Percentiles rank a stretch among this genome's conserved stretches.
Conservation (phyloP, 1,140 invertebrate genomes). For the Anoplophora glabripennis region DNA sequence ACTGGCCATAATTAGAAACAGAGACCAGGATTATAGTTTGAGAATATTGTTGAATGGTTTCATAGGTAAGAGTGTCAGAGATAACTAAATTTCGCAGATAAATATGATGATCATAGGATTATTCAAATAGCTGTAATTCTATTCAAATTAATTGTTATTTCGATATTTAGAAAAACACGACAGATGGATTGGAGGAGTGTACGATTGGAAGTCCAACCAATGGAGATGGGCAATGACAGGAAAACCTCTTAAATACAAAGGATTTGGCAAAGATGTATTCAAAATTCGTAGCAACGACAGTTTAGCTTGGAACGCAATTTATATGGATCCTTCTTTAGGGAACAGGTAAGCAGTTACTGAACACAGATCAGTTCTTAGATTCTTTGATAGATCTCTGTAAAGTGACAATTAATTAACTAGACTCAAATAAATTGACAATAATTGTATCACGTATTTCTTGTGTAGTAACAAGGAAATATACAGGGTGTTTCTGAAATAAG, state of each 20-base stretch:
- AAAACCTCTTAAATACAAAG: constrained; percentile 39
- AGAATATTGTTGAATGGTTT: constrained; percentile 61
- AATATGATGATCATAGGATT: no score
- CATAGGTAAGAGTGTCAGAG: constrained; percentile 3
- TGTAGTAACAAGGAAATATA: no score
- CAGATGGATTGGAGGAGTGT: constrained; percentile 74
- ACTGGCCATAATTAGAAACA: constrained; percentile 63
- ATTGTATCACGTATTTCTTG: no score
- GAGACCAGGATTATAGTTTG: constrained; percentile 66
- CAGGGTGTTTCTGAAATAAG: no score
- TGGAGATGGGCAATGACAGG: constrained; percentile 73
- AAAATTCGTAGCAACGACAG: constrained; percentile 10
- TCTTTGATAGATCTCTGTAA: not conserved
- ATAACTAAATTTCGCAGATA: no score
- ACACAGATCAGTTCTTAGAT: not conserved
- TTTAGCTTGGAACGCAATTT: constrained; percentile 28
- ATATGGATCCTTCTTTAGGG: constrained; percentile 25
- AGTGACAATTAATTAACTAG: no score
- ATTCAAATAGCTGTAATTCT: no score
- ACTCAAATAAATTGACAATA: no score
- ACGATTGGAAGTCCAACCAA: constrained; percentile 60
- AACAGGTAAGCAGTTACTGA: constrained; percentile 19
- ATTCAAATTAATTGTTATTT: constrained; percentile 1
- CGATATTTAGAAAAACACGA: constrained; percentile 58
- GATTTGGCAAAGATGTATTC: constrained; percentile 23